phyloP scores from a whole-genome alignment of 92 coral and sea anemone species.

The Zoanthus sansibaricus region DNA sequence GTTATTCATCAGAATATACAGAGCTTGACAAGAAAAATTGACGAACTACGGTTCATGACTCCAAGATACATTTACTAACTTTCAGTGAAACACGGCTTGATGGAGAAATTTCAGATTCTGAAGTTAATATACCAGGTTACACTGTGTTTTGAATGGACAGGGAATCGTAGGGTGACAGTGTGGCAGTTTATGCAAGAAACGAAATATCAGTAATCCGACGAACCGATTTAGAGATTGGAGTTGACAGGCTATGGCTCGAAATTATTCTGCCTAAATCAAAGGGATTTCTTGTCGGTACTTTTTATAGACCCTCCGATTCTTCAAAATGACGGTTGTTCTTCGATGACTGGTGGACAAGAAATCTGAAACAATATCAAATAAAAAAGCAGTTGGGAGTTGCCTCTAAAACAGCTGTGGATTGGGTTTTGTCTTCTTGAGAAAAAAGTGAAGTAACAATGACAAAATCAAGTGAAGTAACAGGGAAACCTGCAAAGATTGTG shows the following conservation, averaged over 20 bases:
- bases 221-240: constrained; percentile 35
- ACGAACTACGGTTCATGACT: constrained; percentile 25
- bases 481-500: too few relatives aligned
- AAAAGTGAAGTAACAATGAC: too few relatives aligned
- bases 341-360: too few relatives aligned
- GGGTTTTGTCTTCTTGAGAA: too few relatives aligned
- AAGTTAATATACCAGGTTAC: constrained; percentile 50
- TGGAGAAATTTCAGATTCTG: constrained; percentile 19
- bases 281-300: constrained; percentile 40
- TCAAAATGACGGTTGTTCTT: too few relatives aligned
- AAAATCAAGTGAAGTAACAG: too few relatives aligned
- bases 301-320: constrained; percentile 41
- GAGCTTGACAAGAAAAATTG: constrained; percentile 18
- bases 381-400: too few relatives aligned
- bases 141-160: constrained; percentile 30
- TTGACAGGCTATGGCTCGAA: constrained; percentile 51
- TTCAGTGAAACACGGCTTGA: constrained; percentile 46
- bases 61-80: constrained; percentile 34
- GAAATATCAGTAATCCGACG: constrained; percentile 38
- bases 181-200: constrained; percentile 42
- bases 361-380: too few relatives aligned
- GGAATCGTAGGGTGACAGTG: constrained; percentile 40
- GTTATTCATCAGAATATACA: constrained; percentile 33
- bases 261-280: constrained; percentile 26
- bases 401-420: too few relatives aligned